Percentiles rank a stretch among this genome's conserved stretches.
These are phyloP conservation scores for Epiblema foenella DNA, from an alignment of 2,888 invertebrate genomes.

Conservation along the genomic window DNA sequence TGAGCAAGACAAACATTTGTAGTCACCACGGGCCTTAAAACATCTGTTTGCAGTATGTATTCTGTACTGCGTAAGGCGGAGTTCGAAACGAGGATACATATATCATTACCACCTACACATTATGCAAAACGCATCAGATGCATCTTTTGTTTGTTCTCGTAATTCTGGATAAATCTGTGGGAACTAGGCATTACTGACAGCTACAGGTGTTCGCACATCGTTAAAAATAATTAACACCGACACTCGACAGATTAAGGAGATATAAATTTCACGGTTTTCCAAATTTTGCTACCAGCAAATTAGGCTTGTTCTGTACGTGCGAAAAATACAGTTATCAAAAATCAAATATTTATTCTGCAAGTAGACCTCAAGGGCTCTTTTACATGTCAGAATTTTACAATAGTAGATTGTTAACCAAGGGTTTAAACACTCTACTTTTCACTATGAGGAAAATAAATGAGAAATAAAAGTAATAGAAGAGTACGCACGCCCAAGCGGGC, in stretches of 20 bases:
- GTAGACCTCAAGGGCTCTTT: too few relatives aligned
- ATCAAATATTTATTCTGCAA: too few relatives aligned
- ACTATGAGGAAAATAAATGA: too few relatives aligned
- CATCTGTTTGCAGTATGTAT: background rate
- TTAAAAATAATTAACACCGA: conserved; percentile 42
- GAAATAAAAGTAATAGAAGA: too few relatives aligned
- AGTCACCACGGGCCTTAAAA: too few relatives aligned
- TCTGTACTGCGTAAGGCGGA: conserved; percentile 38
- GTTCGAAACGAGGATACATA: conserved; percentile 51
- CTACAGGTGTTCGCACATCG: conserved; percentile 49
- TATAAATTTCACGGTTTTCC: conserved; percentile 29
- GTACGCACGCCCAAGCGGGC: too few relatives aligned
- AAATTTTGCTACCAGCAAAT: conserved; percentile 34
- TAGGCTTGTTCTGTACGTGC: conserved; percentile 1
- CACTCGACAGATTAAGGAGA: conserved; percentile 26
- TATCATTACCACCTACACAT: conserved; percentile 55
- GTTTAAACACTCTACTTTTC: too few relatives aligned
- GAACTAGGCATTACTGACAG: conserved; percentile 48
- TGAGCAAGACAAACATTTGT: too few relatives aligned
- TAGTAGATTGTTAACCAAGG: too few relatives aligned
- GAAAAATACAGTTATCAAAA: background rate
- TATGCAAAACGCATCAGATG: conserved; percentile 51
- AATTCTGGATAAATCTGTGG: conserved; percentile 49
- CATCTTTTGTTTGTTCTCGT: conserved; percentile 54
- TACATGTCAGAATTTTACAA: too few relatives aligned